Conservation (phyloP, 2,797 vertebrate genomes). For the Muraenolepis orangiensis region DNA sequence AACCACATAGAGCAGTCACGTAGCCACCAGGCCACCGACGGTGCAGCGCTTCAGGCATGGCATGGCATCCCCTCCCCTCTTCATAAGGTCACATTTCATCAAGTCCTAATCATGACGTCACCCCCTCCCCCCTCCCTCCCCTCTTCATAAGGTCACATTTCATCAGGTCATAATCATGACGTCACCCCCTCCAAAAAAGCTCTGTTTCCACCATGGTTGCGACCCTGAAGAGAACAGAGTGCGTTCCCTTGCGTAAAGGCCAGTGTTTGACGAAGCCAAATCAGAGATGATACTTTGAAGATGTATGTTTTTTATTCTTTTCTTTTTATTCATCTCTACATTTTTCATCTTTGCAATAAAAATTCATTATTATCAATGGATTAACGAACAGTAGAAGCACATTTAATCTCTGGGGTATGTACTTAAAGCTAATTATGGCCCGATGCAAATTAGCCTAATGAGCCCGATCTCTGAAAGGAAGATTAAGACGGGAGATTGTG, state of each 20-base stretch:
- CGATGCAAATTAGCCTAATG: slow-evolving; percentile 26
- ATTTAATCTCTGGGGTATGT: slow-evolving; percentile 30
- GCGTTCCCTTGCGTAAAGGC: background rate
- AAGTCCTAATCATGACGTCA: too few species aligned
- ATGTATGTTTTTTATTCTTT: background rate
- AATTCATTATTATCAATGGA: slow-evolving; percentile 12
- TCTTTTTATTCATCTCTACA: slow-evolving; percentile 3
- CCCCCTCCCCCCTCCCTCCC: too few species aligned
- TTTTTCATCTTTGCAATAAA: slow-evolving; percentile 20
- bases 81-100: too few species aligned
- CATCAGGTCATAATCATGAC: too few species aligned
- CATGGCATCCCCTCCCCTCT: too few species aligned
- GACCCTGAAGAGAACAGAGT: background rate
- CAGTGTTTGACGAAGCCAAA: background rate
- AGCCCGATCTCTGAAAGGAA: slow-evolving; percentile 24
- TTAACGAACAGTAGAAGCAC: slow-evolving; percentile 27
- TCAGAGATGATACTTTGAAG: background rate
- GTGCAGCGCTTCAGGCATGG: background rate
- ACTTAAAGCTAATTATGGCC: slow-evolving; percentile 38
- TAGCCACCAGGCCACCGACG: background rate
- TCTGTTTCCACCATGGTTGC: background rate
- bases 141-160: too few species aligned
- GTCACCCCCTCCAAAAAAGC: too few species aligned
- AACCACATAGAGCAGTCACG: slow-evolving; percentile 20
- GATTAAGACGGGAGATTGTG: slow-evolving; percentile 31